A percentile compares a stretch with the other conserved stretches of the same genome.
phyloP scores from a whole-genome alignment of 2,888 invertebrate species.

The Cartodere bifasciata region DNA sequence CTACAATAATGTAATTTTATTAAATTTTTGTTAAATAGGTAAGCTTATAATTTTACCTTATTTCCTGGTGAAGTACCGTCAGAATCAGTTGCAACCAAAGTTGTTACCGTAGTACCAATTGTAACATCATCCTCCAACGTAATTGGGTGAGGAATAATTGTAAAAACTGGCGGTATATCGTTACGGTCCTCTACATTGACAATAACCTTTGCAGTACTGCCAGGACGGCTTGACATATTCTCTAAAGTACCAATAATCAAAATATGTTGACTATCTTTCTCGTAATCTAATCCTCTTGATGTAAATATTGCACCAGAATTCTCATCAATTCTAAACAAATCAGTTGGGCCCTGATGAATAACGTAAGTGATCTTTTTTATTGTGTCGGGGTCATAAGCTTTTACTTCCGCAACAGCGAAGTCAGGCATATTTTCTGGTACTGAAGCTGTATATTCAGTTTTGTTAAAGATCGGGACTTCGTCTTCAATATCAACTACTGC shows the following conservation, averaged over 20 bases:
- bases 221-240: slow-evolving; percentile 54
- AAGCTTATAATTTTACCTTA: slow-evolving; percentile 36
- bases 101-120: slow-evolving; percentile 68
- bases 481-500: slow-evolving; percentile 69
- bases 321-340: slow-evolving; percentile 72
- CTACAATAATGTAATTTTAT: slow-evolving; percentile 20
- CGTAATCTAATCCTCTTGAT: slow-evolving; percentile 63
- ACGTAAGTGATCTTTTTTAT: slow-evolving; percentile 70
- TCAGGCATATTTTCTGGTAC: slow-evolving; percentile 80
- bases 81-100: slow-evolving; percentile 66
- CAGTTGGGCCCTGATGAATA: slow-evolving; percentile 67
- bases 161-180: slow-evolving; percentile 79
- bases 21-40: not conserved
- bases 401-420: slow-evolving; percentile 64
- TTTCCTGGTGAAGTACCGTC: slow-evolving; percentile 81
- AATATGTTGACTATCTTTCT: slow-evolving; percentile 58
- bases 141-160: slow-evolving; percentile 68
- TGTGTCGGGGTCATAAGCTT: slow-evolving; percentile 76
- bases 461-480: slow-evolving; percentile 67
- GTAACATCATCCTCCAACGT: slow-evolving; percentile 73
- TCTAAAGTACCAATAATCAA: slow-evolving; percentile 73
- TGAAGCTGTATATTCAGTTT: slow-evolving; percentile 57
- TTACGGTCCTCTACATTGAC: slow-evolving; percentile 72
- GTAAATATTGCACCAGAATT: slow-evolving; percentile 70
- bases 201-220: slow-evolving; percentile 62